Base-by-base conservation (phyloP, 2,113 vertebrate genomes). In the Cyanistes caeruleus region DNA sequence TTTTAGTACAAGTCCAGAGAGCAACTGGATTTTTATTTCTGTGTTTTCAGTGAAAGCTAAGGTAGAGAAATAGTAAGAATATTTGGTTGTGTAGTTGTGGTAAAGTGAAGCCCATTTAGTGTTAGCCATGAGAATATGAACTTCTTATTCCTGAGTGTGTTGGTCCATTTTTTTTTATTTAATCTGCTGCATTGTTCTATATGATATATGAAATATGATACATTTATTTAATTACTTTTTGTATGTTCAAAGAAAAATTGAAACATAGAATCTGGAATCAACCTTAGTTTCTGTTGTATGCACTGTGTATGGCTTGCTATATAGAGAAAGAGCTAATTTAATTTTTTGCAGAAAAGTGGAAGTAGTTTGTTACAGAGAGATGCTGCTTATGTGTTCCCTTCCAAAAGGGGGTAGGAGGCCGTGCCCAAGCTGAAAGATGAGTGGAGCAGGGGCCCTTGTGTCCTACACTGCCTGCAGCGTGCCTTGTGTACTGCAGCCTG, bases 401-500 rank as follows among this genome's bases (percentile, higher is more conserved):
- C 35, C 48, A 11, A n/a, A 55, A 55, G 25, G 3, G 25, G 37
- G 13, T 6, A 24, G 68, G 49, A 59, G 52, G 55, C 41, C 87
- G n/a, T 30, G 63, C 56, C 74, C 39, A 68, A 48, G 21, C 31
- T 76, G 52, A 44, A 75, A 52, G 64, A 16, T 14, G 43, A 1
- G 1, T 68, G 62, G 44, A 55, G 43, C 52, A 21, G 78, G n/a
- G 48, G 10, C 25, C 48, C 41, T 84, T 0, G 0, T 73, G 51
- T 74, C 5, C 0, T 53, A 2, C 9, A 0, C 6, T 76, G 31
- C n/a, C 62, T 73, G 30, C 17, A 58, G 72, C 3, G 16, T 80
- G 52, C 73, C 52, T 58, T 0, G 0, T 27, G 41, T 74, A 2
- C 64, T 48, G 27, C 69, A 78, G 60, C n/a, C 33, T 1, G 5